phyloP scores from a whole-genome alignment of 2,888 invertebrate genomes.

The Hylaea fasciaria region DNA sequence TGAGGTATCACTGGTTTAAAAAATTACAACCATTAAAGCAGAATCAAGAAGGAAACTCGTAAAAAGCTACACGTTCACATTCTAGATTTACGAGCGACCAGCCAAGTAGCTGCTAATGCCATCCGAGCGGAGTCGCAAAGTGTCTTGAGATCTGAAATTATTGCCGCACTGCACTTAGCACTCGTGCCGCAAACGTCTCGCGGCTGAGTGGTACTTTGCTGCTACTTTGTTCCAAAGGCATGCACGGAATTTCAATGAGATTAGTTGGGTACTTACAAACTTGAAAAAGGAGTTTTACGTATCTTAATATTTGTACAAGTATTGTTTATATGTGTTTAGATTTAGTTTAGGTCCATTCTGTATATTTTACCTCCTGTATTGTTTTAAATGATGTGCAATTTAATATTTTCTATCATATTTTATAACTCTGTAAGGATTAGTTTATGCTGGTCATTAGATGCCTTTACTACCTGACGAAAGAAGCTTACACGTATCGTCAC shows the following conservation, averaged over 20 bases:
- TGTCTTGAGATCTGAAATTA: constrained; percentile 62
- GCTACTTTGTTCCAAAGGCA: constrained; percentile 25
- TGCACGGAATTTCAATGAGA: constrained; percentile 18
- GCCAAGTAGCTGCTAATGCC: constrained; percentile 60
- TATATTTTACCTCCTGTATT: too few relatives aligned
- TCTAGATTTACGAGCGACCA: constrained; percentile 46
- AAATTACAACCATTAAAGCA: too few relatives aligned
- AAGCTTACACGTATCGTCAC: too few relatives aligned
- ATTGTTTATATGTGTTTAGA: too few relatives aligned
- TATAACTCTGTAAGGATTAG: too few relatives aligned
- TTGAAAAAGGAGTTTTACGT: background rate
- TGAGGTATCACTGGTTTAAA: too few relatives aligned
- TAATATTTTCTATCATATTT: too few relatives aligned
- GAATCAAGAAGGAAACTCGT: background rate
- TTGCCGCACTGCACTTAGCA: constrained; percentile 51
- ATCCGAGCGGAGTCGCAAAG: constrained; percentile 48
- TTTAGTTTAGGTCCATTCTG: too few relatives aligned
- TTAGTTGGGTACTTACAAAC: background rate
- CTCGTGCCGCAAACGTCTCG: constrained; percentile 25
- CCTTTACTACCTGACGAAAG: too few relatives aligned
- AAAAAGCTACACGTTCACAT: constrained; percentile 42
- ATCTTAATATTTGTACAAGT: background rate
- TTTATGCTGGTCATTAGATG: too few relatives aligned
- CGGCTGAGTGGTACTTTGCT: constrained; percentile 22
- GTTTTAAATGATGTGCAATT: too few relatives aligned